Evolutionary conservation across 2,113 vertebrate genomes (phyloP), one percentile per base, ranked within the genome.

Genomic region (Amazona guildingii): DNA sequence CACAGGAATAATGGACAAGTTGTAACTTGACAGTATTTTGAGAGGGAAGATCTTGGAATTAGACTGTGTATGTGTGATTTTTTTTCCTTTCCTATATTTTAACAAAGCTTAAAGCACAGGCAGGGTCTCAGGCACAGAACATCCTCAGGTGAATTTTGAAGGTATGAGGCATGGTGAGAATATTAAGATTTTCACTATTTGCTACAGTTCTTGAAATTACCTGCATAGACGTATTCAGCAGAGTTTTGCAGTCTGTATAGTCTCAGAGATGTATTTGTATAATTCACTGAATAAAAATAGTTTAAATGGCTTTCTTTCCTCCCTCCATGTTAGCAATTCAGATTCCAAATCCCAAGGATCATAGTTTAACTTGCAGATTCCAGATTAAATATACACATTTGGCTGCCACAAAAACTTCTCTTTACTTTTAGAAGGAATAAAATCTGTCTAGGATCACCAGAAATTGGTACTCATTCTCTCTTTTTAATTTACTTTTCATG

Each of bases 281-380:
- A 96, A 93, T 79, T 64, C 52, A 48, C 9, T 27, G 61, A 87
- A 83, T 48, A 87, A 93, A 96, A 95, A 72, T 43, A 70, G 51
- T 79, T 96, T 94, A 76, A 93, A 88, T 10, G 55, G 15, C 27
- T 85, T 92, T 37, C 35, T 85, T 76, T 87, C n/a, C 24, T 86
- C 37, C 10, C 17, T 78, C 33, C 9, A 3, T 76, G 13, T 87
- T 86, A 95, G 43, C 62, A 87, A 91, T 92, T 91, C 68, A 94
- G 39, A 86, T 92, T 66, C 39, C 73, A 91, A 92, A 82, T 92
- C 57, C 79, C 54, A 79, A 31, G 62, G 74, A 93, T 52, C 33
- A 37, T 15, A 35, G 44, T 90, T 93, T 80, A 87, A 73, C 27
- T 85, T 90, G 75, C 31, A 61, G 33, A 46, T 64, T 94, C 27